Base-by-base conservation (phyloP, 1,140 invertebrate genomes). In the Ips nitidus region DNA sequence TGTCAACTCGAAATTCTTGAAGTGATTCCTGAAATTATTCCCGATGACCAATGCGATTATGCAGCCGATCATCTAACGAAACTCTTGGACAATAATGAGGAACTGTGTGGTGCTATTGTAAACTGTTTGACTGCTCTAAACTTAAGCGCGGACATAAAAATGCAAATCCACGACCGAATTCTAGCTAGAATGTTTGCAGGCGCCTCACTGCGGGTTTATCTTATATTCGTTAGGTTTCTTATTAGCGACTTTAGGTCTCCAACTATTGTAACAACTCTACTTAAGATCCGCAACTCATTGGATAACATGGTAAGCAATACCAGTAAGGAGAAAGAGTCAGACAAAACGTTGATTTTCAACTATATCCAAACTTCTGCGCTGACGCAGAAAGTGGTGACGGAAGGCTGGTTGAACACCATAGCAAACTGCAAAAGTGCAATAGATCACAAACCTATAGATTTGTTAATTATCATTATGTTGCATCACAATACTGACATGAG, bases 401-500 rank as follows among this genome's bases (percentile, higher is more conserved):
- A 79, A 58, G 70, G 63, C 41, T 78, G 76, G 75, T 72, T 79
- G 40, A 74, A 67, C 58, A 52, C 75, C n/a, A 75, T 79, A 52
- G 69, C 69, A 4, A 74, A 41, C 57, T 73, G 77, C 58, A 70
- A 71, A 52, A 4, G 36, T 1, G 52, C 53, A 60, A 67, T 41
- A 55, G 74, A 77, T 64, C 74, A 75, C 58, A 83, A 82, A 67
- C 77, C 82, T 0, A 76, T 84, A 5, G 82, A 84, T 74, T 74
- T 82, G 7, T 69, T 84, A 7, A 73, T 83, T 60, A 59, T 84
- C 37, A 72, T 83, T 43, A 73, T 83, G 73, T 70, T 84, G 1
- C 80, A 82, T 64, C 72, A 79, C 5, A 76, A 76, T 5, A 76
- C 77, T 39, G 80, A 81, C 67, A 75, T 78, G 41, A 78, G 80